These are phyloP conservation scores for Mus spretus DNA, from an alignment of 2,797 vertebrate species.

Conservation along the genomic window DNA sequence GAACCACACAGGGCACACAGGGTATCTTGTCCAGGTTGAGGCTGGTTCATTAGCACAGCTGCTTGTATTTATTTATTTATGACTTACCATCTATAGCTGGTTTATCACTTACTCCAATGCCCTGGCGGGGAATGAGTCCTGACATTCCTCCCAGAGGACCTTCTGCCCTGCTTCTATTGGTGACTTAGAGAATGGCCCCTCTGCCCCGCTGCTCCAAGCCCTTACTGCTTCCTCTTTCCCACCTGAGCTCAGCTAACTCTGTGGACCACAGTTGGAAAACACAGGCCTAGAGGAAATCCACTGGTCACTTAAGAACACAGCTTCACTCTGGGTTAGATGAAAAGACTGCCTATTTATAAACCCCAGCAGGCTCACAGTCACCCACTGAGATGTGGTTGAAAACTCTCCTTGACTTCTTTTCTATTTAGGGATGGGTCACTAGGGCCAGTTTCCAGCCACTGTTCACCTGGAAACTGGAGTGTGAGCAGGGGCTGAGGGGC, in stretches of 20 bases:
- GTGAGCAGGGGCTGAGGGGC: not conserved
- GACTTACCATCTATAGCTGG: not conserved
- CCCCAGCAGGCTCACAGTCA: conserved; percentile 40
- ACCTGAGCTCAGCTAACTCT: not conserved
- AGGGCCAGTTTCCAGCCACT: not conserved
- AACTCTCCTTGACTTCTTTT: conserved; percentile 41
- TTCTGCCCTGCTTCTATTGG: not conserved
- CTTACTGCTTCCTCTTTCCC: not conserved
- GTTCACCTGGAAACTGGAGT: conserved; percentile 4
- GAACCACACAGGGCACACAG: not conserved
- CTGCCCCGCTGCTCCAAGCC: not conserved
- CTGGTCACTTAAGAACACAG: not conserved
- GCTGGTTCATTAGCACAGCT: not conserved
- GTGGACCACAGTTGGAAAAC: not conserved
- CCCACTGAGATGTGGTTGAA: not conserved
- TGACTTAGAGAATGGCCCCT: not conserved
- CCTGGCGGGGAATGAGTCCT: not conserved
- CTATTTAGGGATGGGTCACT: not conserved
- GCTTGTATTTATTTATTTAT: not conserved
- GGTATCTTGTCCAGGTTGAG: not conserved
- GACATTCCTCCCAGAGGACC: not conserved
- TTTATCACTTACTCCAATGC: not conserved
- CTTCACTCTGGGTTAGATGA: not conserved
- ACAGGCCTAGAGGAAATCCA: not conserved
- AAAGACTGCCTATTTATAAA: conserved; percentile 11